Conservation (phyloP, 2,113 vertebrate genomes). For the Dendrocopos noguchii region DNA sequence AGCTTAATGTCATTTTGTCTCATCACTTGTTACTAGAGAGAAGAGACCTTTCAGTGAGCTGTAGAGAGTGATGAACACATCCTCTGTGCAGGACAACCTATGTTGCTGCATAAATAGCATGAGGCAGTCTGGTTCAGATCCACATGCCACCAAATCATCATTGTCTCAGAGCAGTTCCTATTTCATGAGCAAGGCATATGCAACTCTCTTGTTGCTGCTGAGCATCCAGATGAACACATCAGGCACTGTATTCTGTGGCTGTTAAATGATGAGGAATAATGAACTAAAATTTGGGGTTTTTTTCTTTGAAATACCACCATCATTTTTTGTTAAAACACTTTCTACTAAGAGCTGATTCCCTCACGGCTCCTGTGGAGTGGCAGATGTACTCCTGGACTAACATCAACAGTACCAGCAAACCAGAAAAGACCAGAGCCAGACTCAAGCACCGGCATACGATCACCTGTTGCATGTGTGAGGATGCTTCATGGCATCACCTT, state of each 20-base stretch:
- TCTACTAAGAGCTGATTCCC: not conserved
- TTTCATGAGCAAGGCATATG: conserved; percentile 12
- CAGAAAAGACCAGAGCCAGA: not conserved
- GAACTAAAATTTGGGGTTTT: not conserved
- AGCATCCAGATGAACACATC: conserved; percentile 96
- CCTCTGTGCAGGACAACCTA: not conserved
- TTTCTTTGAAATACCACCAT: not conserved
- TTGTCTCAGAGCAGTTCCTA: fast-evolving
- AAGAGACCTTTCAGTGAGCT: too few species aligned
- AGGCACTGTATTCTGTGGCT: conserved; percentile 94
- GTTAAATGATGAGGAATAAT: not conserved
- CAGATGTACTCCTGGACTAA: not conserved
- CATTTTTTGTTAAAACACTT: not conserved
- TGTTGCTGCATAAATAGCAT: not conserved
- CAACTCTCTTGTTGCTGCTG: conserved; percentile 92
- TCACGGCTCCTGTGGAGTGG: not conserved
- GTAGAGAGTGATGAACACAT: not conserved
- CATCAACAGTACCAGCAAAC: not conserved
- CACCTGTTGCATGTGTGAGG: not conserved
- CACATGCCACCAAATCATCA: fast-evolving
- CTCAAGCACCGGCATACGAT: not conserved
- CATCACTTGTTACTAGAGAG: too few species aligned
- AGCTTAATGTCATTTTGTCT: too few species aligned
- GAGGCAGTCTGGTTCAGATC: not conserved
- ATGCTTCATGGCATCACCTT: not conserved